Evolutionary conservation across 2,113 vertebrate genomes (phyloP), one percentile per base, ranked within the genome.

Genomic region (Helogale parvula): DNA sequence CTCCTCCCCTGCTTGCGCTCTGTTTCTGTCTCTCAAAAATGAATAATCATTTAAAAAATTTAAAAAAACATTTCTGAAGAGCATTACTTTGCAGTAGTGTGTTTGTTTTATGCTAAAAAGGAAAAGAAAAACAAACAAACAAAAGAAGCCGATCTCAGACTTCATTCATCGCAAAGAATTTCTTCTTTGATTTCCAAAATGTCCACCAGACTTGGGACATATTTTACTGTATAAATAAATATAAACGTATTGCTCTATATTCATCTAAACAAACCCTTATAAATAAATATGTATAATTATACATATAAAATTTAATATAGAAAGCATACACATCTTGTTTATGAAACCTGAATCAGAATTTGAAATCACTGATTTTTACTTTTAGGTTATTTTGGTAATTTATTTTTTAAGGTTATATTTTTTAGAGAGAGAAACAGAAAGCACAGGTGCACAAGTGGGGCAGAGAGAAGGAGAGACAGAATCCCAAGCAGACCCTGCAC

Each of bases 171-270:
- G 71, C 35, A 27, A 21, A 86, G 31, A 21, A 86, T 82, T 97
- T 91, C 35, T 90, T 83, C 57, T 88, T 96, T 80, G 7, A 84
- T 72, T 96, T 96, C 47, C 65, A 92, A 74, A 74, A 95, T 95
- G 5, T 29, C 25, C 12, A 87, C 84, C 45, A 86, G 23, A 76
- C 1, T 77, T 94, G 52, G 33, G 21, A 35, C 27, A 68, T 74
- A 19, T 47, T 88, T 90, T 29, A 52, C 86, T 54, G 50, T 54
- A 57, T 7, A 91, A 88, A n/a, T 68, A 94, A 74, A 72, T 91
- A 72, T 54, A 93, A 80, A 94, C 57, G 2, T 15, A 1, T 71
- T 72, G 83, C 8, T 92, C 21, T 76, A 23, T 84, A 7, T 60
- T 86, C 38, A 87, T 72, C 77, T 57, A 63, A 85, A 80, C 19